A percentile compares a stretch with the other conserved stretches of the same genome.
Evolutionary conservation across 37 sponge, comb jelly and placozoan genomes (phyloP).

Genomic region (Aplysina aerophoba): DNA sequence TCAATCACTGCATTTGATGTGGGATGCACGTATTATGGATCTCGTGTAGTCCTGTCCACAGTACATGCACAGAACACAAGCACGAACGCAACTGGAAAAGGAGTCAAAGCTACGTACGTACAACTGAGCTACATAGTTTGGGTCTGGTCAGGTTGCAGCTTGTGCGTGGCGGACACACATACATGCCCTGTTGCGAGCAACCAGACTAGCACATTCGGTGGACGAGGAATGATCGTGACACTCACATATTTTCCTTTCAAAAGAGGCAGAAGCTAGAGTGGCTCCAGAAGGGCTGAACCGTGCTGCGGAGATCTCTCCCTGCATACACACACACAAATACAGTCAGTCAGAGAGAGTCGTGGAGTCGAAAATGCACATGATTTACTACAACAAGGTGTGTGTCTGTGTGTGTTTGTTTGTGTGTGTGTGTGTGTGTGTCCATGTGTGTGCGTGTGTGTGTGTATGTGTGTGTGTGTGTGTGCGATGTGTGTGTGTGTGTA

Average conservation of each 20-base stretch:
- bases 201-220: background rate
- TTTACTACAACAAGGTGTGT: background rate
- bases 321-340: background rate
- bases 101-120: no score
- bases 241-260: slow-evolving; percentile 93
- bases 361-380: background rate
- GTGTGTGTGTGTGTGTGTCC: no score
- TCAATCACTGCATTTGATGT: no score
- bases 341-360: background rate
- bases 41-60: no score
- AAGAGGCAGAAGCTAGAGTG: slow-evolving; percentile 89
- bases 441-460: background rate
- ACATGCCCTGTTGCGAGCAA: background rate
- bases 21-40: no score
- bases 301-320: slow-evolving; percentile 75
- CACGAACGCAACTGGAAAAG: no score
- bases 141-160: no score
- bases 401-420: background rate
- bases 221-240: background rate
- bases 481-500: background rate
- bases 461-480: background rate
- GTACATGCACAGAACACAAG: no score
- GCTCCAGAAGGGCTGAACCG: slow-evolving; percentile 92
- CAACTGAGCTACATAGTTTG: no score
- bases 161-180: no score